Base-by-base conservation (phyloP, 2,113 vertebrate genomes). In the Papio anubis region DNA sequence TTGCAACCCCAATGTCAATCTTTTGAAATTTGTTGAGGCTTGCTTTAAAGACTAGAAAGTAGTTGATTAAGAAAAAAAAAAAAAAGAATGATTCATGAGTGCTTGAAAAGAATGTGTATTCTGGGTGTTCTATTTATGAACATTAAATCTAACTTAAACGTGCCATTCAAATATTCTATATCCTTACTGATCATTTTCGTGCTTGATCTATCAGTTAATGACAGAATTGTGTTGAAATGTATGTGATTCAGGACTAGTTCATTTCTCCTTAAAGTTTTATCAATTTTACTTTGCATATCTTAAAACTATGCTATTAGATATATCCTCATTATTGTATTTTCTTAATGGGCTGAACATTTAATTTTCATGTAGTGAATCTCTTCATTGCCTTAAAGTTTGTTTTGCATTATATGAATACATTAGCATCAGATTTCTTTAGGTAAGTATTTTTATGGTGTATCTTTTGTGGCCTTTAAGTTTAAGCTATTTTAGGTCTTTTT, bases 321-420 rank as follows among this genome's bases (percentile, higher is more conserved):
- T 4, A n/a, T 82, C 27, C 32, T 95, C 17, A 92, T 52, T 92
- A 35, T 76, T 76, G 23, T 76, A 81, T 82, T 52, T 82, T 86
- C 50, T 72, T 87, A 43, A 64, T 38, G 16, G 43, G 43, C 30
- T 68, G 45, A 70, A 81, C 45, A 70, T 93, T 92, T 79, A 43
- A 89, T 94, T 92, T 94, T 89, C 55, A 86, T n/a, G 17, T 61
- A 70, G 21, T 85, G 38, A 43, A 64, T 82, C n/a, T 80, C 45
- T 88, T 80, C 40, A 73, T 70, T 93, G 4, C 90, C 70, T 91
- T 94, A 72, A 92, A 81, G 16, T 35, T 94, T 89, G 30, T 94
- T 75, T 89, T 94, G 30, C 89, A 32, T 89, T 92, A 52, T 30
- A n/a, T 25, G 23, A 80, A 14, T 76, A 45, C 55, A 72, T 61